These are phyloP conservation scores for Lochmaea crataegi DNA, from an alignment of 2,888 invertebrate species.

Conservation along the genomic window DNA sequence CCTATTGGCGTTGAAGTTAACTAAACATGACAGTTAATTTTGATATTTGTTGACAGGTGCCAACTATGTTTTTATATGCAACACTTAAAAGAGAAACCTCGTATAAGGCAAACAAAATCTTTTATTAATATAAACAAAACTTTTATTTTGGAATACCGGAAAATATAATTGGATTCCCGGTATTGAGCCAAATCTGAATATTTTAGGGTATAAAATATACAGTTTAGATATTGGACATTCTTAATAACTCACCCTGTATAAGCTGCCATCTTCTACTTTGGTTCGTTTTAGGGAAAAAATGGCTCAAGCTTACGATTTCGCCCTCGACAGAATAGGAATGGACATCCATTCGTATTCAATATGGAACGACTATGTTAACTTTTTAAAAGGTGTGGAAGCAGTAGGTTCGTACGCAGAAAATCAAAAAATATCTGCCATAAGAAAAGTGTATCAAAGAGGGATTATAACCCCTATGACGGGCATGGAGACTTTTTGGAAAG, in stretches of 20 bases:
- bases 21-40: no score
- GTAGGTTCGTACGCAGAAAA: slow-evolving; percentile 99
- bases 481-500: slow-evolving; percentile 97
- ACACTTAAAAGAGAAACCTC: no score
- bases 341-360: slow-evolving; percentile 97
- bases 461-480: slow-evolving; percentile 97
- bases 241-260: background rate
- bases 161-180: no score
- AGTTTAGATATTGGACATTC: no score
- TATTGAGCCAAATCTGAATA: no score
- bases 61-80: no score
- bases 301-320: slow-evolving; percentile 99
- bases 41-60: no score
- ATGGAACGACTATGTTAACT: slow-evolving; percentile 98
- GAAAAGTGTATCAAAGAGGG: slow-evolving; percentile 96
- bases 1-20: no score
- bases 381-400: slow-evolving; percentile 95
- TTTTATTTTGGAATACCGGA: no score
- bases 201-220: no score
- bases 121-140: no score
- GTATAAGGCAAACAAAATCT: no score
- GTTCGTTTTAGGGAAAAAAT: slow-evolving; percentile 88
- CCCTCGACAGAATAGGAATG: slow-evolving; percentile 98
- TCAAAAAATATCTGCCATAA: slow-evolving; percentile 97
- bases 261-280: background rate